These are phyloP conservation scores for Notamacropus eugenii DNA, from an alignment of 2,797 vertebrate species.

Conservation along the genomic window DNA sequence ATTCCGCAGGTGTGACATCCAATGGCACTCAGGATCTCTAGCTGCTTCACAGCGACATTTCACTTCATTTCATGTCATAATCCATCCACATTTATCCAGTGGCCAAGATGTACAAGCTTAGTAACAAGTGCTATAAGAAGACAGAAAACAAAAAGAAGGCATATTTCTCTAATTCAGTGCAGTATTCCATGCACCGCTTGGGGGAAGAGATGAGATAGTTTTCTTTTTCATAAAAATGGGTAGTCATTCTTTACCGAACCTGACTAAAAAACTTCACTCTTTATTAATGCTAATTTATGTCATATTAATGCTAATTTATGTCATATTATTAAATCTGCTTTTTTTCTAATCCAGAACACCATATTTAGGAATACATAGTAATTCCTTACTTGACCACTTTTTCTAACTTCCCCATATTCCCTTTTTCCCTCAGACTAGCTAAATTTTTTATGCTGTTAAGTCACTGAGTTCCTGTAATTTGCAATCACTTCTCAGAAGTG, in stretches of 20 bases:
- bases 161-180: not conserved
- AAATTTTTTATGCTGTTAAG: not conserved
- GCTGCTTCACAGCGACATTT: not conserved
- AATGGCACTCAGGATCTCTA: not conserved
- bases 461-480: not conserved
- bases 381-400: not conserved
- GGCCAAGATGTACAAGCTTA: not conserved
- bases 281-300: not conserved
- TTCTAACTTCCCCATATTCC: not conserved
- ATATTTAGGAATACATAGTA: not conserved
- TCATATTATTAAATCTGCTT: not conserved
- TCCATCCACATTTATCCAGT: conserved; percentile 13
- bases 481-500: not conserved
- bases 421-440: not conserved
- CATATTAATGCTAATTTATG: not conserved
- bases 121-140: not conserved
- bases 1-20: not conserved
- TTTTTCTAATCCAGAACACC: not conserved
- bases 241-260: not conserved
- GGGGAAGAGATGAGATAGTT: not conserved
- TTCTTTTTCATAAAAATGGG: not conserved
- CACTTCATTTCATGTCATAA: not conserved
- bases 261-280: not conserved
- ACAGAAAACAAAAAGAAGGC: not conserved
- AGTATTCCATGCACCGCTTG: not conserved